Evolutionary conservation across 2,113 vertebrate genomes (phyloP), one percentile per base, ranked within the genome.

Genomic region (Arothron firmamentum): DNA sequence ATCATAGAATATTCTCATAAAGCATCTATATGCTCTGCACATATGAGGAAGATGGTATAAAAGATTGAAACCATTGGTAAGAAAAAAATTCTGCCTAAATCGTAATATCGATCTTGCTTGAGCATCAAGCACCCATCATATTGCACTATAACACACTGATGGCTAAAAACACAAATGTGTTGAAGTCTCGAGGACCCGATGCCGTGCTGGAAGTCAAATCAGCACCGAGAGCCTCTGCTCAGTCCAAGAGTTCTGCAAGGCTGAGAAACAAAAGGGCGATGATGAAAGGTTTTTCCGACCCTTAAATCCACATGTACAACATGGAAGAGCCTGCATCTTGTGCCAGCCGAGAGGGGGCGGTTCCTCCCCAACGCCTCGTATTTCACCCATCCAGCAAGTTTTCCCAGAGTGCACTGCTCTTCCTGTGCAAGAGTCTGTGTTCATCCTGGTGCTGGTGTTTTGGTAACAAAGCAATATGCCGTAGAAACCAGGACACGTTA

Each of bases 71-170:
- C 86, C 67, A 74, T 84, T 54, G 41, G 74, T 82, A 86, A 82
- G 82, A 90, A 84, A 38, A 85, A 85, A 79, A 82, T 68, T 65
- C 74, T 67, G 78, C 49, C 82, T 82, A 75, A 79, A 81, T 76
- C 67, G 69, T 79, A 76, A 59, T 86, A 81, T 89, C 78, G 74
- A 70, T 88, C 82, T 79, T 87, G 87, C 89, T 90, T 90, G 88
- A 90, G 82, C 85, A 90, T 90, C 89, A 90, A 91, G 89, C 84
- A 38, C 80, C 84, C 88, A 85, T 86, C 87, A 85, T 90, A 89
- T 90, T 91, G 88, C 85, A 89, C 78, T 79, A 61, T 82, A 82
- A 88, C 80, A 80, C 67, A 79, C 81, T 86, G 85, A 89, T 88
- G 87, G 83, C 81, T 78, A 58, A 84, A 85, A 90, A 91, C 86